Percentiles rank a stretch among this genome's conserved stretches.
These are phyloP conservation scores for Marisa cornuarietis DNA, from an alignment of 1,140 invertebrate species.

Conservation along the genomic window DNA sequence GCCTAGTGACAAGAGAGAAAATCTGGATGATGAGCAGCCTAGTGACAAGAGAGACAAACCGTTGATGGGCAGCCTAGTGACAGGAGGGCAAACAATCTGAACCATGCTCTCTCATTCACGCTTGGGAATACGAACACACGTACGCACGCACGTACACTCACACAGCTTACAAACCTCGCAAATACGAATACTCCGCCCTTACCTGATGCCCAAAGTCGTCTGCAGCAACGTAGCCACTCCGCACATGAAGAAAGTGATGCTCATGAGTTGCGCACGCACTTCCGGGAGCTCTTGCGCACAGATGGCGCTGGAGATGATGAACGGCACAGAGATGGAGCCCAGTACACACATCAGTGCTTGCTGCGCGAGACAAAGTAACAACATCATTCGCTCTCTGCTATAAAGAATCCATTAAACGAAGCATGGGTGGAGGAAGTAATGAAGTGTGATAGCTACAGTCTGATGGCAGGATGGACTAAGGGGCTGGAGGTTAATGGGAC, in stretches of 20 bases:
- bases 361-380: constrained; percentile 28
- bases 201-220: constrained; percentile 33
- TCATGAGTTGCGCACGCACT: constrained; percentile 45
- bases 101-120: constrained; percentile 68
- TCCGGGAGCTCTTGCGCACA: constrained; percentile 39
- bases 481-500: too few relatives aligned
- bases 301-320: constrained; percentile 41
- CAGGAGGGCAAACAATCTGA: constrained; percentile 56
- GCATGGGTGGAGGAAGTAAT: too few relatives aligned
- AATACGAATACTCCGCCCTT: neutral
- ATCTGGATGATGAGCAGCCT: constrained; percentile 75
- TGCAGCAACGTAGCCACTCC: constrained; percentile 38
- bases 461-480: too few relatives aligned
- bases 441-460: too few relatives aligned
- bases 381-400: too few relatives aligned
- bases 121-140: too few relatives aligned
- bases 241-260: constrained; percentile 54
- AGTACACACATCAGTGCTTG: constrained; percentile 51
- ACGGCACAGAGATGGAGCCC: constrained; percentile 48
- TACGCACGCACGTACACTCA: neutral
- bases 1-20: constrained; percentile 58
- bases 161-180: neutral
- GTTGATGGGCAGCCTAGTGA: constrained; percentile 72
- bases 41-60: constrained; percentile 52
- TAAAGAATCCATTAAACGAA: too few relatives aligned